Conservation (phyloP, 2,888 invertebrate species). For the Melinaea marsaeus region DNA sequence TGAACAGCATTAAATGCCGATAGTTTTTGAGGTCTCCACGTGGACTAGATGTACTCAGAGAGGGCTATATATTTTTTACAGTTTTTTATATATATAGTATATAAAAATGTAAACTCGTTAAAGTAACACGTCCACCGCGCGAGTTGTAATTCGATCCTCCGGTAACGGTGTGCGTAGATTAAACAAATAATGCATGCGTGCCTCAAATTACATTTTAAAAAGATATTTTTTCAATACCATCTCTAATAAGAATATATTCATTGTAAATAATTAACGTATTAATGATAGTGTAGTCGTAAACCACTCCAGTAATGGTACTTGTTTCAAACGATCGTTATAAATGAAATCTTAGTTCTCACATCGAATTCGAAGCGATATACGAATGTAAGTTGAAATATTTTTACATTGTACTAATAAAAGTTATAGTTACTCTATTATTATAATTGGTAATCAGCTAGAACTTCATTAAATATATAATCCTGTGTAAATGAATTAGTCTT, state of each 20-base stretch:
- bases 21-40: slow-evolving; percentile 54
- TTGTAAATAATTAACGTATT: slow-evolving; percentile 28
- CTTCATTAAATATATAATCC: background rate
- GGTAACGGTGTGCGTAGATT: slow-evolving; percentile 49
- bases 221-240: slow-evolving; percentile 63
- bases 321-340: slow-evolving; percentile 18
- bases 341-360: slow-evolving; percentile 16
- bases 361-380: slow-evolving; percentile 21
- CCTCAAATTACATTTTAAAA: slow-evolving; percentile 62
- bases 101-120: slow-evolving; percentile 45
- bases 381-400: slow-evolving; percentile 12
- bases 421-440: background rate
- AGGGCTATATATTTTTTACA: slow-evolving; percentile 74
- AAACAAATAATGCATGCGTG: slow-evolving; percentile 61
- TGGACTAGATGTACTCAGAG: slow-evolving; percentile 57
- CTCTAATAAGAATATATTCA: slow-evolving; percentile 41
- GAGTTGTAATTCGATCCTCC: slow-evolving; percentile 48
- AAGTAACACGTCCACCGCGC: slow-evolving; percentile 66
- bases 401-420: slow-evolving; percentile 10
- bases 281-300: slow-evolving; percentile 27
- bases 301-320: slow-evolving; percentile 26
- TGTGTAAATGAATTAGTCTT: slow-evolving; percentile 26
- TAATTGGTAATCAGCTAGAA: background rate
- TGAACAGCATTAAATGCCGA: slow-evolving; percentile 62
- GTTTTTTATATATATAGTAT: slow-evolving; percentile 57